A percentile compares a stretch with the other conserved stretches of the same genome.
Evolutionary conservation across 2,888 invertebrate species (phyloP).

Genomic region (Melinaea menophilus): DNA sequence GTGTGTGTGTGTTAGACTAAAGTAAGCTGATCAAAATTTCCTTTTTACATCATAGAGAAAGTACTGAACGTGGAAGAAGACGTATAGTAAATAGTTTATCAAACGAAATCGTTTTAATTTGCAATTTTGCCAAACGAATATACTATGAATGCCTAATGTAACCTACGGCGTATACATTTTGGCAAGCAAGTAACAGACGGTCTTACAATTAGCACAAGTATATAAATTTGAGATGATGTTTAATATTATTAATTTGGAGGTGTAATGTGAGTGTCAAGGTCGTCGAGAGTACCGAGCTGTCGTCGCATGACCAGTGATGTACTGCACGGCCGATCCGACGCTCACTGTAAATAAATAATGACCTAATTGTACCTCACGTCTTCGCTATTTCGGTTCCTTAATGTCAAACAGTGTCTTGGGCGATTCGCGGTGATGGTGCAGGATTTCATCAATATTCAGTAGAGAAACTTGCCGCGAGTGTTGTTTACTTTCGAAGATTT

Average conservation of each 20-base stretch:
- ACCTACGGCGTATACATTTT: too few species aligned
- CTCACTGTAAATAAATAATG: constrained; percentile 74
- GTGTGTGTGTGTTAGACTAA: not conserved
- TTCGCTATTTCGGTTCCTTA: constrained; percentile 62
- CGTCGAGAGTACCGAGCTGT: constrained; percentile 49
- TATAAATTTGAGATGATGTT: not conserved
- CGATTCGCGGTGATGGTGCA: constrained; percentile 21
- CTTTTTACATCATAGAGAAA: constrained; percentile 52
- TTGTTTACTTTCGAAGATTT: constrained; percentile 64
- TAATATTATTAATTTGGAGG: constrained; percentile 17
- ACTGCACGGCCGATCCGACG: constrained; percentile 50
- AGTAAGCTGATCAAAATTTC: constrained; percentile 40
- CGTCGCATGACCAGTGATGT: constrained; percentile 45
- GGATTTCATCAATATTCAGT: constrained; percentile 33
- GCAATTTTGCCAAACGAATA: not conserved
- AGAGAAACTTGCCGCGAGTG: constrained; percentile 40
- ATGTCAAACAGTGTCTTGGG: constrained; percentile 29
- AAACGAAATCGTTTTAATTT: constrained; percentile 6
- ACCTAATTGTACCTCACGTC: constrained; percentile 68
- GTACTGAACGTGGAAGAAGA: constrained; percentile 44
- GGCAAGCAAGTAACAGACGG: too few species aligned
- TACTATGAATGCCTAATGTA: too few species aligned
- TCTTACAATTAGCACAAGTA: not conserved
- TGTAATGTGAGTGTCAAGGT: constrained; percentile 62
- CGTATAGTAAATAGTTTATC: constrained; percentile 47